Conservation (phyloP, 2,888 invertebrate species). For the Phasia obesa region DNA sequence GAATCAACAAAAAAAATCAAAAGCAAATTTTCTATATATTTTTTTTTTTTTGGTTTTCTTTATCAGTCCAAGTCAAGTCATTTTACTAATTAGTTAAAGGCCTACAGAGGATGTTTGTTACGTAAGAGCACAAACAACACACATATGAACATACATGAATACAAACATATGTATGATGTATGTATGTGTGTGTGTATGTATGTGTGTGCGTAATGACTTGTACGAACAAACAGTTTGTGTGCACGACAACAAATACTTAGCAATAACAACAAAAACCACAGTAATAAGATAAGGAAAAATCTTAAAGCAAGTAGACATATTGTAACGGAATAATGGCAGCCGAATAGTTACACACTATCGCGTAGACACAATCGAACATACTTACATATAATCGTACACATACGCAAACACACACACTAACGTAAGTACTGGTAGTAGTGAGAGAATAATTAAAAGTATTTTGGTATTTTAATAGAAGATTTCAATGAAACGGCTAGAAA, state of each 20-base stretch:
- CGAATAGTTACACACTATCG: slow-evolving; percentile 35
- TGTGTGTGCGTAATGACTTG: background rate
- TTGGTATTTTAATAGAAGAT: slow-evolving; percentile 58
- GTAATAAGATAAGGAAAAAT: slow-evolving; percentile 23
- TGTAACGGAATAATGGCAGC: slow-evolving; percentile 41
- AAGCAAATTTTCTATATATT: slow-evolving; percentile 18
- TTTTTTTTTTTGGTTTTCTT: slow-evolving; percentile 26
- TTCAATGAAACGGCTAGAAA: slow-evolving; percentile 30
- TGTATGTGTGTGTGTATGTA: too few relatives aligned
- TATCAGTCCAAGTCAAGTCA: slow-evolving; percentile 47
- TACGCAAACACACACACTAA: background rate
- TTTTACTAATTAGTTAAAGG: slow-evolving; percentile 60
- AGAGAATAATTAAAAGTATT: slow-evolving; percentile 62
- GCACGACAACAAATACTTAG: slow-evolving; percentile 13
- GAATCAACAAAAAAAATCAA: slow-evolving; percentile 9
- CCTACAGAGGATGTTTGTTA: slow-evolving; percentile 27
- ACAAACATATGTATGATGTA: too few relatives aligned
- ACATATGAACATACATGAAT: slow-evolving; percentile 28
- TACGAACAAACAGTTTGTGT: background rate
- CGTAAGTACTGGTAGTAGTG: background rate
- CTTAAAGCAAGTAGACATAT: slow-evolving; percentile 37
- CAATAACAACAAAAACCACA: slow-evolving; percentile 10
- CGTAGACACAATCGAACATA: background rate
- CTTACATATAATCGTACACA: background rate
- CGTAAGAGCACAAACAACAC: slow-evolving; percentile 21